Evolutionary conservation across 1,140 invertebrate genomes (phyloP).

Genomic region (Drosophila lowei): DNA sequence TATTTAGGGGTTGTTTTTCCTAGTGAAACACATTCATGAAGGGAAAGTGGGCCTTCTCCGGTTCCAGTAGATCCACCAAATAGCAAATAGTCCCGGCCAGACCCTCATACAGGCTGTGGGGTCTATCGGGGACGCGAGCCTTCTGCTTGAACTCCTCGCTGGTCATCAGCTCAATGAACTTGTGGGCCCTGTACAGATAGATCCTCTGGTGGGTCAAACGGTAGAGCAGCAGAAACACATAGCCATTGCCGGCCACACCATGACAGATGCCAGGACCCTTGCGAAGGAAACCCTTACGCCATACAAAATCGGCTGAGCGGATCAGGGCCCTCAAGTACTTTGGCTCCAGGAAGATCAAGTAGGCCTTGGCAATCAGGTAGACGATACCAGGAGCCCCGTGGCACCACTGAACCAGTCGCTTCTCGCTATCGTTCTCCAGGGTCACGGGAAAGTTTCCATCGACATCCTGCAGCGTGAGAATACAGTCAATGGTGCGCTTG

Average conservation of each 20-base stretch:
- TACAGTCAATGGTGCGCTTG: constrained; percentile 84
- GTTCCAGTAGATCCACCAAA: constrained; percentile 89
- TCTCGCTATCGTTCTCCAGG: constrained; percentile 87
- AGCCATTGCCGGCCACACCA: constrained; percentile 93
- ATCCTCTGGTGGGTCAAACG: constrained; percentile 89
- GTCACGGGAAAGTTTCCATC: constrained; percentile 92
- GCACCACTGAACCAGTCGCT: constrained; percentile 93
- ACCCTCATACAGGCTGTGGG: constrained; percentile 93
- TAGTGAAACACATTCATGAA: constrained; percentile 90
- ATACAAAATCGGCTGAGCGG: constrained; percentile 89
- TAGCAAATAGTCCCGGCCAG: constrained; percentile 93
- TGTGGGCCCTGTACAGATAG: constrained; percentile 89
- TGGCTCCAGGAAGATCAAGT: constrained; percentile 88
- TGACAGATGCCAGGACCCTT: constrained; percentile 94
- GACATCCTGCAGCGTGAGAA: constrained; percentile 86
- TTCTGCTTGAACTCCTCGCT: constrained; percentile 87
- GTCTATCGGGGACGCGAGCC: constrained; percentile 90
- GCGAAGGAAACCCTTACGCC: constrained; percentile 90
- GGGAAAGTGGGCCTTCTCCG: constrained; percentile 92
- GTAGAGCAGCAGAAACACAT: constrained; percentile 92
- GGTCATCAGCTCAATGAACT: constrained; percentile 91
- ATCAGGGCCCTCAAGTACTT: constrained; percentile 89
- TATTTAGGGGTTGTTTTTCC: too few species aligned
- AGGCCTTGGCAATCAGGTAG: constrained; percentile 92
- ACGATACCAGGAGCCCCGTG: constrained; percentile 92